These are phyloP conservation scores for Actinia tenebrosa DNA, from an alignment of 64 coral and sea anemone genomes.

Conservation along the genomic window DNA sequence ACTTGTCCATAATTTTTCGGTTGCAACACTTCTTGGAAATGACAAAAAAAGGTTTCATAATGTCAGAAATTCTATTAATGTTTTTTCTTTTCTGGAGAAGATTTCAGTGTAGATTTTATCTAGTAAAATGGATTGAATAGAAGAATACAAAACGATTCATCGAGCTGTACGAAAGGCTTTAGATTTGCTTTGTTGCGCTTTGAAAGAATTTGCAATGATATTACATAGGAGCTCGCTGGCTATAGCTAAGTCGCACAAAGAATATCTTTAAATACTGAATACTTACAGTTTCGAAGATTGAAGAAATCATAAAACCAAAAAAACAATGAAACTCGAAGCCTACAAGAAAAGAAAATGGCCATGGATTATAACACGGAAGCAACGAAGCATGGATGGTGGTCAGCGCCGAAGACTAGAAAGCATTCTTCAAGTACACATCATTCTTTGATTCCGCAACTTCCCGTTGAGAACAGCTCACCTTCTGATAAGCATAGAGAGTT, in stretches of 20 bases:
- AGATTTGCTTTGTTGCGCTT: background rate
- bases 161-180: background rate
- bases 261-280: background rate
- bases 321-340: background rate
- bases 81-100: background rate
- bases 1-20: background rate
- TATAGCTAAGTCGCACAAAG: no score
- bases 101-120: background rate
- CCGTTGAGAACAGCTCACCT: background rate
- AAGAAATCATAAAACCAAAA: conserved; percentile 10
- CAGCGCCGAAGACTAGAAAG: background rate
- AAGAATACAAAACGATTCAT: background rate
- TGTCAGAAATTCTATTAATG: background rate
- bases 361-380: background rate
- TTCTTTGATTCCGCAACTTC: background rate
- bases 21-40: background rate
- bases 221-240: no score
- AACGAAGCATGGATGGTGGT: background rate
- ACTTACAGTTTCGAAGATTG: conserved; percentile 15
- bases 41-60: background rate
- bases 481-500: background rate
- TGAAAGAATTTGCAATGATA: background rate
- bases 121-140: background rate
- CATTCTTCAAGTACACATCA: background rate
- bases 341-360: background rate